Evolutionary conservation across 1,140 invertebrate genomes (phyloP).

Genomic region (Procambarus virginalis): DNA sequence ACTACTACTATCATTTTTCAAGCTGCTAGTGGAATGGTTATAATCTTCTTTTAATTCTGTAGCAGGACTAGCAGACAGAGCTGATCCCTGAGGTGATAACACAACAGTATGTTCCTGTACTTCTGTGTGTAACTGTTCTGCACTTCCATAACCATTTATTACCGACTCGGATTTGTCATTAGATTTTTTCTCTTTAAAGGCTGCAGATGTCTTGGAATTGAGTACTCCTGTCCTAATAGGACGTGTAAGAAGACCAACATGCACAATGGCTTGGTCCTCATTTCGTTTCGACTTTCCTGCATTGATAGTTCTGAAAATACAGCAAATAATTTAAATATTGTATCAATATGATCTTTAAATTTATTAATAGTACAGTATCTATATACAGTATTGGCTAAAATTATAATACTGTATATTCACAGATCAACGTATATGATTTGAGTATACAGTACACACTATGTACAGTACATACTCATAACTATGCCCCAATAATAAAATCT

Average conservation of each 20-base stretch:
- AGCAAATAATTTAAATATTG: neutral
- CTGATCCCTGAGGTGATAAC: slow-evolving; percentile 26
- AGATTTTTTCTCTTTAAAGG: slow-evolving; percentile 12
- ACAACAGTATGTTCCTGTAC: slow-evolving; percentile 35
- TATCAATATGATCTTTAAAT: too few relatives aligned
- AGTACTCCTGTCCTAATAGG: slow-evolving; percentile 37
- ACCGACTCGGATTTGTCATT: slow-evolving; percentile 13
- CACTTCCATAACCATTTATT: slow-evolving; percentile 37
- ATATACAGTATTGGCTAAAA: too few relatives aligned
- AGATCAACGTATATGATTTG: too few relatives aligned
- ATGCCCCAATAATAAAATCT: too few relatives aligned
- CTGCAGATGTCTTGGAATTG: slow-evolving; percentile 19
- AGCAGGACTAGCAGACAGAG: slow-evolving; percentile 30
- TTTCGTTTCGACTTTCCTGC: slow-evolving; percentile 87
- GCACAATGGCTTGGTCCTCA: slow-evolving; percentile 85
- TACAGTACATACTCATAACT: too few relatives aligned
- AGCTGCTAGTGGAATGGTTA: neutral
- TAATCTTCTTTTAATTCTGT: slow-evolving; percentile 40
- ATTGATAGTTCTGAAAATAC: slow-evolving; percentile 78
- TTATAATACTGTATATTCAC: too few relatives aligned
- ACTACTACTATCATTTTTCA: neutral
- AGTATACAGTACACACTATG: too few relatives aligned
- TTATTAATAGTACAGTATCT: too few relatives aligned
- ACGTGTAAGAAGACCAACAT: slow-evolving; percentile 71
- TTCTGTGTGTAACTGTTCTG: neutral